Evolutionary conservation across 1,140 invertebrate genomes (phyloP).

Genomic region (Melanaphis sacchari): DNA sequence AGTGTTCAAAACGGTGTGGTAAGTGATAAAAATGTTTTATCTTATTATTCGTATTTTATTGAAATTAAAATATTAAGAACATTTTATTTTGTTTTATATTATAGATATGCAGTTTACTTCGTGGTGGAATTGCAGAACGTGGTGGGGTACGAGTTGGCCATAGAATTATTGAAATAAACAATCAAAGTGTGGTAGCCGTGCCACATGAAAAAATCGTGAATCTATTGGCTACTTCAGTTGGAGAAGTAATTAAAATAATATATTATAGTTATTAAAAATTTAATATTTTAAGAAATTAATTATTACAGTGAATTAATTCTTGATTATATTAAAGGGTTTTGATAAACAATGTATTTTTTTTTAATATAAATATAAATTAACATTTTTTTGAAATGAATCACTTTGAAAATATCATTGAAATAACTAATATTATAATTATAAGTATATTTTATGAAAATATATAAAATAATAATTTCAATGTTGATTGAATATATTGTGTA

Average conservation of each 20-base stretch:
- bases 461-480: not conserved
- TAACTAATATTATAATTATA: too few relatives aligned
- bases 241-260: slow-evolving; percentile 79
- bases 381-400: not conserved
- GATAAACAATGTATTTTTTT: too few relatives aligned
- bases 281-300: not conserved
- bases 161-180: slow-evolving; percentile 99
- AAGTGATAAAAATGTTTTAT: slow-evolving; percentile 65
- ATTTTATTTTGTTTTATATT: slow-evolving; percentile 54
- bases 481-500: not conserved
- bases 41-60: slow-evolving; percentile 51
- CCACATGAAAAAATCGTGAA: slow-evolving; percentile 99
- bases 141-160: slow-evolving; percentile 98
- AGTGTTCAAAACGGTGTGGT: slow-evolving; percentile 99
- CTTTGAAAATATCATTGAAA: not conserved
- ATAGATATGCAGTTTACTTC: slow-evolving; percentile 95
- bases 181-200: slow-evolving; percentile 98
- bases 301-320: too few relatives aligned
- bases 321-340: too few relatives aligned
- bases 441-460: not conserved
- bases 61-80: slow-evolving; percentile 22
- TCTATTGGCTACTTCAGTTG: slow-evolving; percentile 96
- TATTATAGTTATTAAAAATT: not conserved
- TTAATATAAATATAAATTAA: too few relatives aligned
- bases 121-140: slow-evolving; percentile 97